Evolutionary conservation across 2,888 invertebrate species (phyloP), one percentile per base, ranked within the genome.

Genomic region (Eudasyphora cyanicolor): DNA sequence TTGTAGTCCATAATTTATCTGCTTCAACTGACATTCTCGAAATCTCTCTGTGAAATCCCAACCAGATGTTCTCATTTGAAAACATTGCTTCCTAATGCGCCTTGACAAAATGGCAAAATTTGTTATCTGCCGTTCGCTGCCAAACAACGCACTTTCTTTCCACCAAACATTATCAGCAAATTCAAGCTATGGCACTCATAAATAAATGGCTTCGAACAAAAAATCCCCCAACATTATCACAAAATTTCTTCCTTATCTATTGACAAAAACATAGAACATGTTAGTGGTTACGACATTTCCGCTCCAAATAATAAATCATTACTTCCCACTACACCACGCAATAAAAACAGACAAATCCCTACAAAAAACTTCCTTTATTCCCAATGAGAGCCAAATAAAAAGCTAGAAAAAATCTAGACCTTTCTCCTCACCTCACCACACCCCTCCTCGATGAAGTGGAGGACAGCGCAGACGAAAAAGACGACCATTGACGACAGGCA

Each of bases 161-260:
- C n/a, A n/a, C 51, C 8, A 21, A 45, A 21, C 7, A 51, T n/a
- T 51, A 51, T 51, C 51, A 21, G 6, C 3, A 17, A 51, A 51
- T 51, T 51, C 51, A 2, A 51, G 21, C 51, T 5, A 51, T 1
- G 10, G 2, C 8, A 51, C 21, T 10, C 5, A 17, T 7, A 51
- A 45, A 51, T 8, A 51, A 35, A 35, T 35, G 35, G 35, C 35
- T 7, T 10, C 6, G 10, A 5, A n/a, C 6, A 21, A 21, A 51
- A 21, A 21, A 6, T 6, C 3, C 49, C 49, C 17, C 21, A 6
- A 2, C 21, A 51, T 51, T 51, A 19, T 19, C 45, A 8, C 45
- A 12, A 51, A 51, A 51, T 51, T 51, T 51, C 45, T 45, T n/a
- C 51, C 51, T 51, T 51, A 51, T 51, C 51, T 21, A 51, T 51